Percentiles rank a stretch among this genome's conserved stretches.
These are phyloP conservation scores for Sebastiscus tertius DNA, from an alignment of 2,797 vertebrate genomes.

Conservation along the genomic window DNA sequence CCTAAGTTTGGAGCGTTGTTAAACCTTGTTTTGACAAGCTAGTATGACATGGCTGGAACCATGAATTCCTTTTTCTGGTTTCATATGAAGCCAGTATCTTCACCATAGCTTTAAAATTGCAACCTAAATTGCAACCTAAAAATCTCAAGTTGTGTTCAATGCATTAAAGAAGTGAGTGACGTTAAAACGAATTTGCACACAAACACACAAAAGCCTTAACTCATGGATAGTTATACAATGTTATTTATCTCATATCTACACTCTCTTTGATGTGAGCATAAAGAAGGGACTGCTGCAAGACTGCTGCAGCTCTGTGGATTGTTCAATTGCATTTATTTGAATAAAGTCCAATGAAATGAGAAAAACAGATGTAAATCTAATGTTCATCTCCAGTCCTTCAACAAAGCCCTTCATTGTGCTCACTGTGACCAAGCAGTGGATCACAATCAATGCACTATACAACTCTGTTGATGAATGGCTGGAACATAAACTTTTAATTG, in stretches of 20 bases:
- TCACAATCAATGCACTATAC: conserved; percentile 71
- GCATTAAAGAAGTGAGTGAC: too few relatives aligned
- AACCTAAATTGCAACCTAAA: too few relatives aligned
- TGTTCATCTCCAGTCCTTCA: conserved; percentile 27
- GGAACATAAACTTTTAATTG: conserved; percentile 73
- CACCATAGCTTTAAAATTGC: too few relatives aligned
- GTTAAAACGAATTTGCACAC: too few relatives aligned
- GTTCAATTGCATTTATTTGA: conserved; percentile 20
- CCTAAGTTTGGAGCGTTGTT: too few relatives aligned
- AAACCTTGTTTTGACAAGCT: too few relatives aligned
- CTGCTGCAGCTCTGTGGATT: conserved; percentile 2
- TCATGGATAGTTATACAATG: background rate
- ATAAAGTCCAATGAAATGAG: conserved; percentile 16
- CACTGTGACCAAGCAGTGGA: conserved; percentile 41
- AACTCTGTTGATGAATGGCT: conserved; percentile 65
- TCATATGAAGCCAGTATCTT: too few relatives aligned
- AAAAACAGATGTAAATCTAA: conserved; percentile 45
- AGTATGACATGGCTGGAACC: too few relatives aligned
- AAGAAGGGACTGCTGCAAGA: background rate
- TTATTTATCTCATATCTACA: background rate
- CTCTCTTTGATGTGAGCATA: background rate
- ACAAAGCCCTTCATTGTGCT: conserved; percentile 33
- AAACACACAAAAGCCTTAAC: background rate
- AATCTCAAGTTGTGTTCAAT: too few relatives aligned
- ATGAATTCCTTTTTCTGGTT: too few relatives aligned